These are phyloP conservation scores for Troides aeacus DNA, from an alignment of 2,888 invertebrate species.

Conservation along the genomic window DNA sequence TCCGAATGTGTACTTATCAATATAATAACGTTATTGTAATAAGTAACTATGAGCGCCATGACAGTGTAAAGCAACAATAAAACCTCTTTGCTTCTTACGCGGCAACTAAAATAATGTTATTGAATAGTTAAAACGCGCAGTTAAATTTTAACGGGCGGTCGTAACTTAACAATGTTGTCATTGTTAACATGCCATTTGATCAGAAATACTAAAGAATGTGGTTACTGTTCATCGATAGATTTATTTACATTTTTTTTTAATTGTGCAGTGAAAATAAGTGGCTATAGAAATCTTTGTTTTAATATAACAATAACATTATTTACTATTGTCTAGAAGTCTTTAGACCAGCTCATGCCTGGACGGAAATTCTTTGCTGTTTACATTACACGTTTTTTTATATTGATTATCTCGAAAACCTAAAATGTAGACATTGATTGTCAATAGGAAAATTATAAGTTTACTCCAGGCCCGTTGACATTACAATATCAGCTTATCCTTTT, in stretches of 20 bases:
- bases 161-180: slow-evolving; percentile 7
- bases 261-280: not conserved
- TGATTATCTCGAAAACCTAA: too few species aligned
- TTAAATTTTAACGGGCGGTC: slow-evolving; percentile 13
- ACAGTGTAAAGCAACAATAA: slow-evolving; percentile 8
- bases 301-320: too few species aligned
- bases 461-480: too few species aligned
- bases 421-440: too few species aligned
- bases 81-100: slow-evolving; percentile 12
- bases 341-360: too few species aligned
- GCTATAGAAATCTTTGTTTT: too few species aligned
- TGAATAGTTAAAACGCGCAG: slow-evolving; percentile 8
- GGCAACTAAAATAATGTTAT: slow-evolving; percentile 18
- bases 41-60: not conserved
- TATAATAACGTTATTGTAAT: not conserved
- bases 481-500: too few species aligned
- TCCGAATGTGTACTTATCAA: not conserved
- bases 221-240: not conserved
- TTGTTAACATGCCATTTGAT: slow-evolving; percentile 2
- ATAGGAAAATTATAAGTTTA: too few species aligned
- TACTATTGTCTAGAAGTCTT: too few species aligned
- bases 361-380: too few species aligned
- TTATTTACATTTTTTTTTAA: not conserved
- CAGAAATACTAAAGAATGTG: not conserved
- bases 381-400: too few species aligned